These are phyloP conservation scores for Megaleporinus macrocephalus DNA, from an alignment of 2,113 vertebrate species.

Conservation along the genomic window DNA sequence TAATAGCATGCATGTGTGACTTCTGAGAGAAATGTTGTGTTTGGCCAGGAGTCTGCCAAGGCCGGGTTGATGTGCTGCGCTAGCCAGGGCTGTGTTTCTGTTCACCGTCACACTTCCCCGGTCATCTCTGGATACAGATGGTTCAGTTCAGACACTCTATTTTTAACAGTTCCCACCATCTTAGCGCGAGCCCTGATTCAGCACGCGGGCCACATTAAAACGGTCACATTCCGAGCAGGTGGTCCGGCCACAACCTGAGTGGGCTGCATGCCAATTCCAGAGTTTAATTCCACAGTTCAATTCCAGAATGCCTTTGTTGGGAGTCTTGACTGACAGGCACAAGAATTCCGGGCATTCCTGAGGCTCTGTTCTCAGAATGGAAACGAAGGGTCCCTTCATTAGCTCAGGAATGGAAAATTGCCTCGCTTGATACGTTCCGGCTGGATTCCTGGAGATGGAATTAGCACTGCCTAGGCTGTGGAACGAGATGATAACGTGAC, in stretches of 20 bases:
- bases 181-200: slow-evolving; percentile 39
- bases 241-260: slow-evolving; percentile 11
- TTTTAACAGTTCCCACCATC: slow-evolving; percentile 1
- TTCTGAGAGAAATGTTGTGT: not conserved
- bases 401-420: not conserved
- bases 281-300: slow-evolving; percentile 29
- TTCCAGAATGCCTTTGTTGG: slow-evolving; percentile 20
- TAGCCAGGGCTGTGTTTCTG: not conserved
- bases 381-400: not conserved
- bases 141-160: slow-evolving; percentile 12
- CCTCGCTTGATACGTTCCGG: not conserved
- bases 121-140: slow-evolving; percentile 15
- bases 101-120: not conserved
- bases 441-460: not conserved
- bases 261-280: slow-evolving; percentile 35
- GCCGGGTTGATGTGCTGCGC: not conserved
- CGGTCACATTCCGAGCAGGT: slow-evolving; percentile 39
- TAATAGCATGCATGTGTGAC: too few relatives aligned
- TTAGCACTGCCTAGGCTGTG: not conserved
- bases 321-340: slow-evolving; percentile 15
- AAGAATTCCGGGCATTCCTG: slow-evolving; percentile 41
- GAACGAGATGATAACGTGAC: not conserved
- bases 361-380: slow-evolving; percentile 18
- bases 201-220: slow-evolving; percentile 19
- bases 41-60: not conserved